Evolutionary conservation across 1,140 invertebrate species (phyloP).

Genomic region (Drosophila sucinea): DNA sequence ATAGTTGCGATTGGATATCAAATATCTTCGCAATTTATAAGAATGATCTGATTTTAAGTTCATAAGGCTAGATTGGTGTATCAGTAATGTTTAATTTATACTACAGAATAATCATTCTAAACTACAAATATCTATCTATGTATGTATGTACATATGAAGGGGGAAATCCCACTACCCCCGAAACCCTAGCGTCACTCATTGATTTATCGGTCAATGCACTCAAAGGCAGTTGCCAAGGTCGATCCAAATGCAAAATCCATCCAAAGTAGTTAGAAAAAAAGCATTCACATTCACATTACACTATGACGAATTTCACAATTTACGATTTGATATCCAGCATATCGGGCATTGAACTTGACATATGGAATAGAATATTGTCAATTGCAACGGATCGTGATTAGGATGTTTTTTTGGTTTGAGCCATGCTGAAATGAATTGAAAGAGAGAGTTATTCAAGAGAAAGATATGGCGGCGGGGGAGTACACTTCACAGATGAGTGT

Average conservation of each 20-base stretch:
- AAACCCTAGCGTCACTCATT: background rate
- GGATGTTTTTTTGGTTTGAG: background rate
- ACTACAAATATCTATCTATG: background rate
- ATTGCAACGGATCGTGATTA: background rate
- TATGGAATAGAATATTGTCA: background rate
- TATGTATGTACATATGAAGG: background rate
- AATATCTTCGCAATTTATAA: too few relatives aligned
- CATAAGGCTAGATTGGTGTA: too few relatives aligned
- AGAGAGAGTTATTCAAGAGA: background rate
- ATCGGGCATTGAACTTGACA: conserved; percentile 54
- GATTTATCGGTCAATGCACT: conserved; percentile 7
- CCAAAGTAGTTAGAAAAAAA: conserved; percentile 39
- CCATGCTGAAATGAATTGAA: background rate
- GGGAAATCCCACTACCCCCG: background rate
- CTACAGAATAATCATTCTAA: too few relatives aligned
- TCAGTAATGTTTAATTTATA: too few relatives aligned
- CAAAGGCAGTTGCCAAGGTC: background rate
- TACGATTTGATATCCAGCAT: conserved; percentile 9
- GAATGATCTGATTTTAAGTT: too few relatives aligned
- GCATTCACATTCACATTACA: conserved; percentile 14
- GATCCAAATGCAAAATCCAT: conserved; percentile 23
- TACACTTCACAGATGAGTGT: background rate
- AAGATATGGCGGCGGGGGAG: background rate
- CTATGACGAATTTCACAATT: conserved; percentile 6
- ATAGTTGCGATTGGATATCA: too few relatives aligned